phyloP scores from a whole-genome alignment of 2,113 vertebrate genomes.

The Microtus ochrogaster region DNA sequence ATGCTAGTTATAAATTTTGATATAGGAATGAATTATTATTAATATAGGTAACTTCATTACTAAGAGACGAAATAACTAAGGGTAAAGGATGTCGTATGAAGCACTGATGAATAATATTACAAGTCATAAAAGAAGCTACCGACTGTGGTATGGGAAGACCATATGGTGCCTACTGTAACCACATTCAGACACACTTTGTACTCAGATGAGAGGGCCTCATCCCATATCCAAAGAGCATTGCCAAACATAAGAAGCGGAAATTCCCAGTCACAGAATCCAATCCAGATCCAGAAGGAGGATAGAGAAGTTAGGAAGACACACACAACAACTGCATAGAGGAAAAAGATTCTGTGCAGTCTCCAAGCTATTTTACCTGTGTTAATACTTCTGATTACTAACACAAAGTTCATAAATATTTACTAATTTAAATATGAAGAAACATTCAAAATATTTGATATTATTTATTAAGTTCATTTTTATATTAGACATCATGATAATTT shows the following conservation, averaged over 20 bases:
- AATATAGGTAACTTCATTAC: neutral
- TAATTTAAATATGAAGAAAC: conserved; percentile 1
- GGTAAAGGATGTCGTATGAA: neutral
- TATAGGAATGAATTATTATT: neutral
- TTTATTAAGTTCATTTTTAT: neutral
- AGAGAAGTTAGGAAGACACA: neutral
- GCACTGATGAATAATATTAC: neutral
- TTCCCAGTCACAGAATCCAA: neutral
- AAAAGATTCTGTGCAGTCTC: neutral
- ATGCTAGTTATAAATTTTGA: neutral
- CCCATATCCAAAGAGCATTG: neutral
- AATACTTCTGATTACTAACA: neutral
- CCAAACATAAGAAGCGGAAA: neutral
- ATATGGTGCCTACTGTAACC: neutral
- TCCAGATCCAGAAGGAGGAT: neutral
- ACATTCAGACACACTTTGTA: neutral
- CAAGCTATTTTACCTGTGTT: neutral
- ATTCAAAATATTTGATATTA: neutral
- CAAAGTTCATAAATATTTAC: neutral
- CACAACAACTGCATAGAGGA: neutral
- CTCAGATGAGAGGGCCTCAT: neutral
- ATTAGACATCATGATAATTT: neutral
- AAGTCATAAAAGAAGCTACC: neutral
- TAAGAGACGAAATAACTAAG: neutral
- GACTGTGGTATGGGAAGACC: neutral